Conservation (phyloP, 2,888 invertebrate genomes). For the Drosophila trichaetosa region DNA sequence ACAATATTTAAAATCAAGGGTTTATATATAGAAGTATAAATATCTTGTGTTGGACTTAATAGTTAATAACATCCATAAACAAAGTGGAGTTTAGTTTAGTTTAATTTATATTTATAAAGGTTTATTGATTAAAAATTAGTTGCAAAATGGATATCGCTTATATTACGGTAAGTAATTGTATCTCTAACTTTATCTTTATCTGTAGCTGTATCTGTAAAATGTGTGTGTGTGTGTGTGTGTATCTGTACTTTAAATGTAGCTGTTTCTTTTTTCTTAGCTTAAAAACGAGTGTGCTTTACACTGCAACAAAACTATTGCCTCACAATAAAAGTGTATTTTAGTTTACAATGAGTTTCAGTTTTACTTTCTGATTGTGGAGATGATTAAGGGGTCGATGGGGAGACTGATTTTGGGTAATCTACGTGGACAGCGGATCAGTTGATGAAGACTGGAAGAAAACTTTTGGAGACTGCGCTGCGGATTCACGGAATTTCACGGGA, state of each 20-base stretch:
- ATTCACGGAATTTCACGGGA: conserved; percentile 10
- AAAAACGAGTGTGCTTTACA: conserved; percentile 36
- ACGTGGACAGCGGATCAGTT: neutral
- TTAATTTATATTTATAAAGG: conserved; percentile 31
- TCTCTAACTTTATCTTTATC: neutral
- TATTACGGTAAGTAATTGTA: conserved; percentile 14
- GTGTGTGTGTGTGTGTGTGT: neutral
- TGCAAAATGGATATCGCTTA: conserved; percentile 15
- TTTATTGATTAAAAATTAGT: conserved; percentile 40
- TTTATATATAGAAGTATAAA: fast-evolving
- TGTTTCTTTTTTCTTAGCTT: conserved; percentile 30
- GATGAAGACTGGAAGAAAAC: neutral
- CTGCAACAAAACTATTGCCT: neutral
- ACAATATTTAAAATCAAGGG: neutral
- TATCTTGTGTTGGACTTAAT: neutral
- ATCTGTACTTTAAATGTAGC: neutral
- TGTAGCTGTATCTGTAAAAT: conserved; percentile 2
- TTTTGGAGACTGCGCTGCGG: neutral
- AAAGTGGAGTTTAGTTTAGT: neutral
- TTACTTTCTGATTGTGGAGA: neutral
- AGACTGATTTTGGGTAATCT: neutral
- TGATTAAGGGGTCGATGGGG: neutral
- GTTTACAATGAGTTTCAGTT: conserved; percentile 2
- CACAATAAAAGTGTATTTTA: neutral
- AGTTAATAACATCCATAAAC: neutral